Evolutionary conservation across 2,113 vertebrate species (phyloP).

Genomic region (Formicarius rufipectus): DNA sequence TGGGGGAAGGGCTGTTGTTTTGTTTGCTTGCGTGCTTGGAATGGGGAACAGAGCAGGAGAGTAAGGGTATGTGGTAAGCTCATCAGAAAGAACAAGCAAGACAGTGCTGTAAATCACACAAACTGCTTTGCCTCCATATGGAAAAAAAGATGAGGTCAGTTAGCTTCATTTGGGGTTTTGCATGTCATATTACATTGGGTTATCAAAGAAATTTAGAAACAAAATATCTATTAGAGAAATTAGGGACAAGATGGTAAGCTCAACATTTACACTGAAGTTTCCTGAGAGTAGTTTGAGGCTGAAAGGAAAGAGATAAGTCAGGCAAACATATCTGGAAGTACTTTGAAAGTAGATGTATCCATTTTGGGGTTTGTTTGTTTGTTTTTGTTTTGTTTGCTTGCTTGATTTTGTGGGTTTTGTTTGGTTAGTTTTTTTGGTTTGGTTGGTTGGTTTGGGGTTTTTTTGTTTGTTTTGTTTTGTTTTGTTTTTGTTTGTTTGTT

Average conservation of each 20-base stretch:
- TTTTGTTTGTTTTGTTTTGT: no score
- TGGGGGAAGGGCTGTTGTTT: background rate
- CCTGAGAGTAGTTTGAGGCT: background rate
- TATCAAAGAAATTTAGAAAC: background rate
- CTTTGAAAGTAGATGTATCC: background rate
- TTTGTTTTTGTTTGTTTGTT: no score
- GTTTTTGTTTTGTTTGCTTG: no score
- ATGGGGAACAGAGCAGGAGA: background rate
- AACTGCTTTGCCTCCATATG: background rate
- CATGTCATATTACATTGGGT: background rate
- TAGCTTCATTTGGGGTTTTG: background rate
- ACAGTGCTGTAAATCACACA: background rate
- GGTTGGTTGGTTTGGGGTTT: no score
- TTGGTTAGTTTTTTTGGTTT: no score
- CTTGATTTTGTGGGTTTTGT: no score
- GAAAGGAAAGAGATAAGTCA: background rate
- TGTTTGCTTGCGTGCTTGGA: no score
- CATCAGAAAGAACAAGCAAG: background rate
- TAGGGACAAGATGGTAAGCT: background rate
- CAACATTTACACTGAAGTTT: background rate
- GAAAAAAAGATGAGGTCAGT: background rate
- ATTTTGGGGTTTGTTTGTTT: no score
- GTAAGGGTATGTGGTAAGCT: background rate
- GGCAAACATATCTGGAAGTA: fast-evolving
- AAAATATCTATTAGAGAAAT: background rate